Evolutionary conservation across 2,113 vertebrate genomes (phyloP).

Genomic region (Parotia lawesii): DNA sequence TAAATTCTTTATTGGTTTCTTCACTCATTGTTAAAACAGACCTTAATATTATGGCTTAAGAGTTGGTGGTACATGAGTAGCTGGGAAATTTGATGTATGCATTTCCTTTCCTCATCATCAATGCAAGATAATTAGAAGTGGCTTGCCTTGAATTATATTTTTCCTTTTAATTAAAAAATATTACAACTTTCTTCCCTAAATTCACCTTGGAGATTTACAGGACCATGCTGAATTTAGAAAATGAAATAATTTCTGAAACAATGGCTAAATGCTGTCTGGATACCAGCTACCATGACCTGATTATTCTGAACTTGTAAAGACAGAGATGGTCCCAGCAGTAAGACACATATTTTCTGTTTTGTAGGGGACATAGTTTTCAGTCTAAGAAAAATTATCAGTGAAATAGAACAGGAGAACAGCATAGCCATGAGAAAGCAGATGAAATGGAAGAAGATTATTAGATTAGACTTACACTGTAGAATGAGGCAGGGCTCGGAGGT

Average conservation of each 20-base stretch:
- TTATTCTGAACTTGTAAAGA: background rate
- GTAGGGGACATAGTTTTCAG: background rate
- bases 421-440: background rate
- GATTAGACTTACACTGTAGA: background rate
- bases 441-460: background rate
- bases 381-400: background rate
- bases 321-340: background rate
- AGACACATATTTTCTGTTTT: background rate
- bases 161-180: background rate
- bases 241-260: background rate
- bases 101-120: background rate
- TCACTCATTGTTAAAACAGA: background rate
- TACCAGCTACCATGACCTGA: background rate
- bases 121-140: background rate
- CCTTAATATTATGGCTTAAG: background rate
- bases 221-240: background rate
- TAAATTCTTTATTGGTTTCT: background rate
- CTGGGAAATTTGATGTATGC: background rate
- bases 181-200: background rate
- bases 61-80: background rate
- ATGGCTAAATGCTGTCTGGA: background rate
- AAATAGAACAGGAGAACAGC: background rate
- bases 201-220: background rate
- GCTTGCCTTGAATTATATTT: background rate
- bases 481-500: background rate